Percentiles rank a stretch among this genome's conserved stretches.
These are phyloP conservation scores for Danaus chrysippus DNA, from an alignment of 2,888 invertebrate species.

Conservation along the genomic window DNA sequence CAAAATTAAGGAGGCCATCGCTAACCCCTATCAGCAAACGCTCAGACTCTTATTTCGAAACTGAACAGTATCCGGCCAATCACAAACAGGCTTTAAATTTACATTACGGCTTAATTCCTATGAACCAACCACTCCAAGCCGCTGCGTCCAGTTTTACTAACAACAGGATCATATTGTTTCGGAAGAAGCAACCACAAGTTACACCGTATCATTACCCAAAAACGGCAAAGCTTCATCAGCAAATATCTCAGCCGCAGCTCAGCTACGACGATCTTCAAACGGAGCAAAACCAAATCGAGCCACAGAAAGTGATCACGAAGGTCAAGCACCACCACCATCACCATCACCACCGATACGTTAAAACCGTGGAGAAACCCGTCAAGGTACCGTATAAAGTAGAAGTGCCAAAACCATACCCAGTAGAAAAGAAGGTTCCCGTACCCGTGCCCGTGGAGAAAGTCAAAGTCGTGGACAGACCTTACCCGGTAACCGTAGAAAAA, in stretches of 20 bases:
- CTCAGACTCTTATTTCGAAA: conserved; percentile 41
- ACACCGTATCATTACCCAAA: conserved; percentile 43
- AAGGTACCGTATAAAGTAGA: conserved; percentile 74
- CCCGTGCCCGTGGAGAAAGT: conserved; percentile 43
- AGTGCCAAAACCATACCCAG: conserved; percentile 78
- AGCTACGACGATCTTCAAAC: conserved; percentile 48
- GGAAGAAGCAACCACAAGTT: conserved; percentile 45
- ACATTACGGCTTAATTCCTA: conserved; percentile 60
- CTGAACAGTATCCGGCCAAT: conserved; percentile 29
- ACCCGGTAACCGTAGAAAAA: conserved; percentile 69
- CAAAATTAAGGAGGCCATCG: conserved; percentile 42
- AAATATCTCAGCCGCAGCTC: conserved; percentile 36
- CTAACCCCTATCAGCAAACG: conserved; percentile 48
- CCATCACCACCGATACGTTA: conserved; percentile 82
- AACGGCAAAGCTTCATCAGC: conserved; percentile 17
- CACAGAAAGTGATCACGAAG: conserved; percentile 58
- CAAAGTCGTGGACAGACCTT: conserved; percentile 57
- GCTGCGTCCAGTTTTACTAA: conserved; percentile 38
- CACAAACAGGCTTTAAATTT: conserved; percentile 51
- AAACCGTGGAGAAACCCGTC: conserved; percentile 79
- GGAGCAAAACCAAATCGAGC: conserved; percentile 48
- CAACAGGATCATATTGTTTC: conserved; percentile 55
- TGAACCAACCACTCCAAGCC: conserved; percentile 41
- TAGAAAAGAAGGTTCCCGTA: conserved; percentile 65
- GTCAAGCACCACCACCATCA: conserved; percentile 82